Base-by-base conservation (phyloP, 2,888 invertebrate genomes). In the Mechanitis mazaeus region DNA sequence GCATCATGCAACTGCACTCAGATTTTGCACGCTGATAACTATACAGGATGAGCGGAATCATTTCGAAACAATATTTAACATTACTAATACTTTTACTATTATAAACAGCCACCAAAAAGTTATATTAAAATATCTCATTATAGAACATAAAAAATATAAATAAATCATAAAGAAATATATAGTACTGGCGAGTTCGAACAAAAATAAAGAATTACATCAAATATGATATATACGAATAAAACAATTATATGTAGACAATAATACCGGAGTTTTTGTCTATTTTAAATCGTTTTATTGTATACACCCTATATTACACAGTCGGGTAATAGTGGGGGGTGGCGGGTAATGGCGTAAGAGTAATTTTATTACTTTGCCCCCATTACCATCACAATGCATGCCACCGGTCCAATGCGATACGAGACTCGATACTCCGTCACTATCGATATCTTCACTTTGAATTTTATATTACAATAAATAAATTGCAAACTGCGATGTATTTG, bases 331-430 rank as follows among this genome's bases (percentile, higher is more conserved):
- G 74, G 79, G 78, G 87, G 86, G 85, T 77, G 81, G 70, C 79
- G 86, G 79, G 89, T 89, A 90, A 89, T 90, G 90, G 90, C 84
- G 81, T 89, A 88, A 87, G 80, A 89, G 89, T 90, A 89, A 90
- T 90, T 90, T 90, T 90, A 90, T 89, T 90, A 90, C 88, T 88
- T 84, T 89, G 85, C 87, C 87, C 89, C 89, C 80, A 90, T 90
- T 87, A 89, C 83, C 90, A 89, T 90, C 82, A 89, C 89, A 89
- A 89, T 89, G 86, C 83, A 82, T 79, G 82, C 83, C 81, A 85
- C 86, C 84, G 84, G 86, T 75, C 80, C 81, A 76, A 83, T 82
- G 78, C 82, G 84, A 84, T 84, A 82, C 79, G 72, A 71, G 72
- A 77, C 73, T 76, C 77, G 80, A 78, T 79, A 75, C 75, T 70